A percentile compares a stretch with the other conserved stretches of the same genome.
Evolutionary conservation across 1,140 invertebrate species (phyloP).

Genomic region (Halictus rubicundus): DNA sequence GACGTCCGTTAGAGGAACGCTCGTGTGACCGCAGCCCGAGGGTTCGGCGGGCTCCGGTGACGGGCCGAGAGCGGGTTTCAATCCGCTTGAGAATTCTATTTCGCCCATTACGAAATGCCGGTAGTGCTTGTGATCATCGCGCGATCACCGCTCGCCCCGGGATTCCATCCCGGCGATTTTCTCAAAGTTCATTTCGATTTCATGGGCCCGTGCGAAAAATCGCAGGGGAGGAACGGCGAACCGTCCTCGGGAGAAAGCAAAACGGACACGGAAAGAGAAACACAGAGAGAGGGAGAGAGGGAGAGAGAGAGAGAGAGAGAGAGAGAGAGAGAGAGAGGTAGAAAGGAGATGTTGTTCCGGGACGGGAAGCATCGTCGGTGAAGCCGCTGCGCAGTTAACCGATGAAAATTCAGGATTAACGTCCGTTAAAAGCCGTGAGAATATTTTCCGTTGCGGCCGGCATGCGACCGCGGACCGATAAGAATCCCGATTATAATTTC

Average conservation of each 20-base stretch:
- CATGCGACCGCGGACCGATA: conserved; percentile 10
- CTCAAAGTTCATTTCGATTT: conserved; percentile 30
- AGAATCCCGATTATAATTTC: conserved; percentile 32
- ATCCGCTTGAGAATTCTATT: conserved; percentile 34
- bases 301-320: neutral
- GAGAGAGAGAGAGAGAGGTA: neutral
- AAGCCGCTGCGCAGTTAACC: conserved; percentile 19
- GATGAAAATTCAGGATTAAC: conserved; percentile 38
- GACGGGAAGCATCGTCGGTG: neutral
- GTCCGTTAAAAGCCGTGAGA: conserved; percentile 35
- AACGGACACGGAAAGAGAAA: neutral
- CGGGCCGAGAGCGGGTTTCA: neutral
- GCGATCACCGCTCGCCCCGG: neutral
- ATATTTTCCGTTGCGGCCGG: conserved; percentile 5
- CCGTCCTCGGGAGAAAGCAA: neutral
- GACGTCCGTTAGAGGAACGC: too few species aligned
- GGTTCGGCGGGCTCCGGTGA: neutral
- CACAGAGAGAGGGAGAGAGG: too few species aligned
- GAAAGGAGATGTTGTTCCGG: neutral
- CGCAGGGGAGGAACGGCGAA: neutral
- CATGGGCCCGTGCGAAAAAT: conserved; percentile 4
- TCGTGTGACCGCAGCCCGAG: neutral
- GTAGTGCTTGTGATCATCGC: neutral
- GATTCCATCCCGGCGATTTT: conserved; percentile 27
- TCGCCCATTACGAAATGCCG: conserved; percentile 33